These are phyloP conservation scores for Tetheella fluctuosa DNA, from an alignment of 2,888 invertebrate genomes.

Conservation along the genomic window DNA sequence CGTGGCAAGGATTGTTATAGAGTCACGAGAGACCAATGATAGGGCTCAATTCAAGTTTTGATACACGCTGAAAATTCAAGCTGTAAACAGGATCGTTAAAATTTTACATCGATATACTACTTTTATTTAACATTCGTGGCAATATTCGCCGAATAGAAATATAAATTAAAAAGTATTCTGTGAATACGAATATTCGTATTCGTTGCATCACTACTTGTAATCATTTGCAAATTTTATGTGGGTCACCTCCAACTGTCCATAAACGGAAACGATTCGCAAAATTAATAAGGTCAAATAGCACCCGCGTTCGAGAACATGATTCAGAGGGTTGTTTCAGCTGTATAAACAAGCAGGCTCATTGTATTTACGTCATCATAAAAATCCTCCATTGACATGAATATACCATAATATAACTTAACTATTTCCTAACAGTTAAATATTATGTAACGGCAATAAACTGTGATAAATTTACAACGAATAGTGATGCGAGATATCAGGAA, in stretches of 20 bases:
- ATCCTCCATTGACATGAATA: not conserved
- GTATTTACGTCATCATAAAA: not conserved
- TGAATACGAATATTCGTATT: no score
- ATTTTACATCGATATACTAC: no score
- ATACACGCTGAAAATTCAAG: no score
- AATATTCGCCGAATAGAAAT: no score
- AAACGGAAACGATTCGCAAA: not conserved
- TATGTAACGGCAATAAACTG: conserved; percentile 32
- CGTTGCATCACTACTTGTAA: not conserved
- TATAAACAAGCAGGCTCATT: not conserved
- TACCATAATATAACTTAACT: not conserved
- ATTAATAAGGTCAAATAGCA: conserved; percentile 1
- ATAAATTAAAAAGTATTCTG: no score
- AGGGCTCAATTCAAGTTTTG: no score
- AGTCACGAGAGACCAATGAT: no score
- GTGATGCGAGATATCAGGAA: conserved; percentile 23
- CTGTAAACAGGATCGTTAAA: no score
- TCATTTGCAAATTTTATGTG: not conserved
- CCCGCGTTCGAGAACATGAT: not conserved
- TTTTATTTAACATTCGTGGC: no score
- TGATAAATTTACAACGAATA: conserved; percentile 23
- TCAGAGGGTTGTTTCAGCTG: conserved; percentile 10
- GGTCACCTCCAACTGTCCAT: not conserved
- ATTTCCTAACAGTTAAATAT: conserved; percentile 31
- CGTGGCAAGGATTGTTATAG: no score